Evolutionary conservation across 30 jellyfish, hydroid and myxozoan species (phyloP), one percentile per base, ranked within the genome.

Genomic region (Aurelia aurita complex sp. Pacific): DNA sequence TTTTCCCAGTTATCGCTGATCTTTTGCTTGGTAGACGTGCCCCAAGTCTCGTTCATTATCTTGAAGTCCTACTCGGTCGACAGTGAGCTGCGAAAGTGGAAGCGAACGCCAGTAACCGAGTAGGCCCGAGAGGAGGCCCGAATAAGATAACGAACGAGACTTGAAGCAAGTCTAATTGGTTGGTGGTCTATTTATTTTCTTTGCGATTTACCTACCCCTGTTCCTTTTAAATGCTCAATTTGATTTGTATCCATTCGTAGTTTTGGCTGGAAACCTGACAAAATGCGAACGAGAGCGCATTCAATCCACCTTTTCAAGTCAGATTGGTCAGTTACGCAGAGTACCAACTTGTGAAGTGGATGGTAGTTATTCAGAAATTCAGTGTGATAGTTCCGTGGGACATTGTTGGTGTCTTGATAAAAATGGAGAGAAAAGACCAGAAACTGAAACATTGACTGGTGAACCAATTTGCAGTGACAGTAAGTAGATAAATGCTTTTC

Each of bases 321-420:
- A 2, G 2, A 19, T 60, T 16, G 51, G 79, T 29, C 17, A 8
- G 59, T 67, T 67, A 2, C 23, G 23, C 33, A 17, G 23, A 61
- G 60, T 73, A 15, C 95, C 92, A 29, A 78, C 57, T 42, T 92
- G 98, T 61, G 89, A 82, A 43, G 52, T 61, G 4, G 79, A 92
- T 83, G 98, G 98, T 9, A 73, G 83, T 14, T 92, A 50, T 88
- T 55, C 40, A 35, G 83, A 71, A 64, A 70, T 73, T 6, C 98
- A 92, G 60, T 92, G 98, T 40, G 87, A 87, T 64, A 83, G 91
- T 10, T 88, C 94, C 7, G 66, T 84, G 14, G 96, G 91, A 6
- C 85, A 35, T 79, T 92, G 98, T 79, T 83, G 97, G 97, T 92
- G 98, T 88, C 97, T 87, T 7, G 84, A 87, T 67, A 40, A 74